phyloP scores from a whole-genome alignment of 2,888 invertebrate species.

The Patella caerulea region DNA sequence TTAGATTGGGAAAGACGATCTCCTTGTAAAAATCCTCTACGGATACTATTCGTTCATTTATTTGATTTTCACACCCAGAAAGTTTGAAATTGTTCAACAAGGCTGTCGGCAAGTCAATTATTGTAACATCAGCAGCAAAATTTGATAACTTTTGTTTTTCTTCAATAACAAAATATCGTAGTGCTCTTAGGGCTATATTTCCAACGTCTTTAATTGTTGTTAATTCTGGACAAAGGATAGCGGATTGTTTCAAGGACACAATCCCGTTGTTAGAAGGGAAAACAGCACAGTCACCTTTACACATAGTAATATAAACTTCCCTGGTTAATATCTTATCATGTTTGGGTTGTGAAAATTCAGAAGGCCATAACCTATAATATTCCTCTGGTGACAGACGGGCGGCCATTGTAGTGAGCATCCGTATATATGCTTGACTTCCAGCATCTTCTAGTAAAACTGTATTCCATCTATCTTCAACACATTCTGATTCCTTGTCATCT shows the following conservation, averaged over 20 bases:
- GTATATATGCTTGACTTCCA: constrained; percentile 42
- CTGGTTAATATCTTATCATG: constrained; percentile 11
- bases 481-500: constrained; percentile 50
- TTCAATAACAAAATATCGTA: constrained; percentile 22
- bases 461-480: constrained; percentile 48
- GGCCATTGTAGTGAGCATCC: constrained; percentile 40
- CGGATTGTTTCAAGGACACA: constrained; percentile 31
- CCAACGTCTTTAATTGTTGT: constrained; percentile 15
- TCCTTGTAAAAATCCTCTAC: constrained; percentile 39
- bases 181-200: constrained; percentile 26
- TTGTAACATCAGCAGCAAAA: constrained; percentile 23
- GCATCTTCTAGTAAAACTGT: constrained; percentile 45
- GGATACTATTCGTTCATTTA: constrained; percentile 36
- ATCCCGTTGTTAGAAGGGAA: not conserved
- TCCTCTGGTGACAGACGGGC: not conserved
- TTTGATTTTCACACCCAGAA: constrained; percentile 16
- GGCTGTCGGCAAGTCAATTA: constrained; percentile 25
- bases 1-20: constrained; percentile 46
- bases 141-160: constrained; percentile 20
- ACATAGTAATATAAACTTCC: constrained; percentile 18
- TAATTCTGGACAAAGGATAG: constrained; percentile 42
- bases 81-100: constrained; percentile 19
- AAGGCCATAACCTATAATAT: constrained; percentile 24
- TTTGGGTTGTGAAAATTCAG: not conserved
- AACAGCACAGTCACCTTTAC: constrained; percentile 6